Percentiles rank a stretch among this genome's conserved stretches.
Evolutionary conservation across 2,888 invertebrate species (phyloP).

Genomic region (Apamea epomidion): DNA sequence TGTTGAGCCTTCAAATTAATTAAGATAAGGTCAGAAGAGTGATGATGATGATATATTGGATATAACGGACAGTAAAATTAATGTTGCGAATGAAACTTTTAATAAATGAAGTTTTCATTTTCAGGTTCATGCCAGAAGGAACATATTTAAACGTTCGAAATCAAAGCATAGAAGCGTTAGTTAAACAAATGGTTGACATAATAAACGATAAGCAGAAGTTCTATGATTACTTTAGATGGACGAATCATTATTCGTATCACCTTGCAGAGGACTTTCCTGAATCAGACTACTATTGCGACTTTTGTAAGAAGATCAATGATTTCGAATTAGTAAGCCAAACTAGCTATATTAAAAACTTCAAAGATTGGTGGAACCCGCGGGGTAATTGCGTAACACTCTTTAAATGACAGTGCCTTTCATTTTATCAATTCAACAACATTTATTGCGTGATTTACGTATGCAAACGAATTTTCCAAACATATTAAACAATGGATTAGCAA

Average conservation of each 20-base stretch:
- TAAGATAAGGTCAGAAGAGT: too few relatives aligned
- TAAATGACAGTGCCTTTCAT: background rate
- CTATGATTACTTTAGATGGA: slow-evolving; percentile 71
- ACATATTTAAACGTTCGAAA: slow-evolving; percentile 68
- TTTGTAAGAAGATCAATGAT: slow-evolving; percentile 68
- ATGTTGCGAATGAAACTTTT: background rate
- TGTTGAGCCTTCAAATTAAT: too few relatives aligned
- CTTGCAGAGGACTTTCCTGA: slow-evolving; percentile 61
- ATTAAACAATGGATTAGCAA: background rate
- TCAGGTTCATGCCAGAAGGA: slow-evolving; percentile 73
- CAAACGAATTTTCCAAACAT: background rate
- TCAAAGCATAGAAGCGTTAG: slow-evolving; percentile 56
- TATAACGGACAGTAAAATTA: background rate
- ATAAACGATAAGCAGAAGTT: slow-evolving; percentile 64
- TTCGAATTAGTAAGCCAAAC: slow-evolving; percentile 36
- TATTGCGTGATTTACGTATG: background rate
- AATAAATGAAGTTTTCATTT: slow-evolving; percentile 26
- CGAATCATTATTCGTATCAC: slow-evolving; percentile 68
- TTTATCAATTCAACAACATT: background rate
- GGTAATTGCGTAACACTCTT: background rate
- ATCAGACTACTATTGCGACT: slow-evolving; percentile 69
- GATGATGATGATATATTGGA: too few relatives aligned
- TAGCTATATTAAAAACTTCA: slow-evolving; percentile 19
- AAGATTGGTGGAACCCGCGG: slow-evolving; percentile 24
- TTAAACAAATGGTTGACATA: slow-evolving; percentile 63